These are phyloP conservation scores for Laticauda laticaudata DNA, from an alignment of 2,113 vertebrate genomes.

Conservation along the genomic window DNA sequence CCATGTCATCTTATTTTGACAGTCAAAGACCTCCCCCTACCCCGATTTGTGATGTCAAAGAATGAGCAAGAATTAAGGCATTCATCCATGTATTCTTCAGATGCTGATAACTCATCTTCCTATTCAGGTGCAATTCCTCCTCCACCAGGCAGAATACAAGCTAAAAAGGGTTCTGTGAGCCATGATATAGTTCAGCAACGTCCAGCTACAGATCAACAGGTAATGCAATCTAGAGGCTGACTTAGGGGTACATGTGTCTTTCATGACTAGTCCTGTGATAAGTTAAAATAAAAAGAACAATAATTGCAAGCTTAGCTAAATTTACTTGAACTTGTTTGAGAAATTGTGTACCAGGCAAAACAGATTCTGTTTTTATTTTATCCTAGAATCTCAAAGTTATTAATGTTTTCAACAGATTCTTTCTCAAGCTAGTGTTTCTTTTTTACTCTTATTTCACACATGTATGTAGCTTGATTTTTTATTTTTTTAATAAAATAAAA, in stretches of 20 bases:
- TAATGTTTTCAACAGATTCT: not conserved
- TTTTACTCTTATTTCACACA: not conserved
- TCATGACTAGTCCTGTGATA: not conserved
- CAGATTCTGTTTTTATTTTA: not conserved
- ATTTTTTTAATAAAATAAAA: not conserved
- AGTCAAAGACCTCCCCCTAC: constrained; percentile 95
- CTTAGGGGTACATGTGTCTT: not conserved
- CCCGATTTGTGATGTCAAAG: constrained; percentile 90
- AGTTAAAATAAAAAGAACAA: not conserved
- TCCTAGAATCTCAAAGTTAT: not conserved
- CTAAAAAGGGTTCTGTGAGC: constrained; percentile 88
- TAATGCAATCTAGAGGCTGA: constrained; percentile 56
- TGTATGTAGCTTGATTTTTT: not conserved
- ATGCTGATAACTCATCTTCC: constrained; percentile 87
- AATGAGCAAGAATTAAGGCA: constrained; percentile 91
- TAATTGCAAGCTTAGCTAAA: not conserved
- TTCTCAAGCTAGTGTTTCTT: not conserved
- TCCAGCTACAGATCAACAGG: constrained; percentile 84
- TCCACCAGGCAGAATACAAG: constrained; percentile 86
- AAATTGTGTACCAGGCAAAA: not conserved
- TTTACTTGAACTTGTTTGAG: not conserved
- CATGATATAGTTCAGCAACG: constrained; percentile 87
- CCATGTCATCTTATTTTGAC: constrained; percentile 43
- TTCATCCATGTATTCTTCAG: constrained; percentile 82
- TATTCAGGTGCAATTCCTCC: constrained; percentile 92